Conservation (phyloP, 1,140 invertebrate species). For the Drosophila fuyamai region DNA sequence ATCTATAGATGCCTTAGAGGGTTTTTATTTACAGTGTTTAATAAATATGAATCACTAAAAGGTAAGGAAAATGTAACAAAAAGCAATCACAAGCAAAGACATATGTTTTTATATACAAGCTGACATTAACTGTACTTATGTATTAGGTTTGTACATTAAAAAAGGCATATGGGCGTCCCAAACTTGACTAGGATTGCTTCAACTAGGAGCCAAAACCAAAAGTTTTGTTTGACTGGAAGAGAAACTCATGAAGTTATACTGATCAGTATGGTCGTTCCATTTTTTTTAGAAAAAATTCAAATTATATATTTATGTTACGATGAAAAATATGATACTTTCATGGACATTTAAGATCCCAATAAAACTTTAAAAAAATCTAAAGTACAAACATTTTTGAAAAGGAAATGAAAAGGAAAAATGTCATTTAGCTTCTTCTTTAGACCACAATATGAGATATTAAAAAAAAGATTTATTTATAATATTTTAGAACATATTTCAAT, state of each 20-base stretch:
- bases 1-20: slow-evolving; percentile 39
- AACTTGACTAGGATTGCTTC: neutral
- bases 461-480: slow-evolving; percentile 1
- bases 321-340: neutral
- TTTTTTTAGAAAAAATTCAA: neutral
- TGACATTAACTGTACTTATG: slow-evolving; percentile 25
- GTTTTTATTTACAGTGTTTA: slow-evolving; percentile 71
- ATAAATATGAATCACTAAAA: slow-evolving; percentile 53
- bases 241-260: neutral
- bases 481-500: too few relatives aligned
- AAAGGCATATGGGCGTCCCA: slow-evolving; percentile 7
- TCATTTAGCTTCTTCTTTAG: neutral
- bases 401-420: too few relatives aligned
- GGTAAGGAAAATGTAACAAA: slow-evolving; percentile 34
- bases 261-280: neutral
- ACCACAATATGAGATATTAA: neutral
- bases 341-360: neutral
- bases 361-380: neutral
- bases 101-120: slow-evolving; percentile 52
- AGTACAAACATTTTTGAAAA: too few relatives aligned
- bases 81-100: slow-evolving; percentile 62
- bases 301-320: too few relatives aligned
- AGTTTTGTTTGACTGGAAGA: neutral
- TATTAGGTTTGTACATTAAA: slow-evolving; percentile 52
- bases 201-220: neutral